Conservation (phyloP, 2,113 vertebrate genomes). For the Prolemur simus region DNA sequence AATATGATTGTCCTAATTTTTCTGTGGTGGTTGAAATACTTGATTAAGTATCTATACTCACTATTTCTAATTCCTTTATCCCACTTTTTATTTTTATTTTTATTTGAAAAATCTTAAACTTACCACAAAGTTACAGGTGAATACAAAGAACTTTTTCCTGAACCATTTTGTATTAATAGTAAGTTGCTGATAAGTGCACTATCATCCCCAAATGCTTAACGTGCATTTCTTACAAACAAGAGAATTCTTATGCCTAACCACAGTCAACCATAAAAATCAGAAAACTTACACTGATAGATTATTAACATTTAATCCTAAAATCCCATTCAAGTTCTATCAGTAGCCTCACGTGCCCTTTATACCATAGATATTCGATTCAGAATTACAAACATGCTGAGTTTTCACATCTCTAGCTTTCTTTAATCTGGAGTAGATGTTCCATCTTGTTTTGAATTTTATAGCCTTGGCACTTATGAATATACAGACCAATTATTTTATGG, state of each 20-base stretch:
- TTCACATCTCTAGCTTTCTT: background rate
- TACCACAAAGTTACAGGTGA: background rate
- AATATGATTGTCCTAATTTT: background rate
- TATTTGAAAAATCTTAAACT: background rate
- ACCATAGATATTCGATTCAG: background rate
- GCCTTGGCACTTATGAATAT: background rate
- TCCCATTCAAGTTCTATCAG: background rate
- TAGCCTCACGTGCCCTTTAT: background rate
- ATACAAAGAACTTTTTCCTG: background rate
- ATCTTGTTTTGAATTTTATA: background rate
- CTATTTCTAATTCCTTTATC: background rate
- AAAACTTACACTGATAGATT: background rate
- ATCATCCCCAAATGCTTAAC: background rate
- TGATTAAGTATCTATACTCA: background rate
- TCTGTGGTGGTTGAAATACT: background rate
- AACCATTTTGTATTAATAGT: background rate
- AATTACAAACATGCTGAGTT: background rate
- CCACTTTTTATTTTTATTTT: background rate
- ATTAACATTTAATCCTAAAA: background rate
- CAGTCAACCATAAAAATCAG: background rate
- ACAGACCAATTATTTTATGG: background rate
- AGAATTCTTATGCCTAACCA: background rate
- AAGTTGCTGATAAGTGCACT: background rate
- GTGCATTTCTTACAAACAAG: background rate
- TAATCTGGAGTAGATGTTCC: background rate